A percentile compares a stretch with the other conserved stretches of the same genome.
These are phyloP conservation scores for Epinotia nisella DNA, from an alignment of 2,888 invertebrate genomes.

Conservation along the genomic window DNA sequence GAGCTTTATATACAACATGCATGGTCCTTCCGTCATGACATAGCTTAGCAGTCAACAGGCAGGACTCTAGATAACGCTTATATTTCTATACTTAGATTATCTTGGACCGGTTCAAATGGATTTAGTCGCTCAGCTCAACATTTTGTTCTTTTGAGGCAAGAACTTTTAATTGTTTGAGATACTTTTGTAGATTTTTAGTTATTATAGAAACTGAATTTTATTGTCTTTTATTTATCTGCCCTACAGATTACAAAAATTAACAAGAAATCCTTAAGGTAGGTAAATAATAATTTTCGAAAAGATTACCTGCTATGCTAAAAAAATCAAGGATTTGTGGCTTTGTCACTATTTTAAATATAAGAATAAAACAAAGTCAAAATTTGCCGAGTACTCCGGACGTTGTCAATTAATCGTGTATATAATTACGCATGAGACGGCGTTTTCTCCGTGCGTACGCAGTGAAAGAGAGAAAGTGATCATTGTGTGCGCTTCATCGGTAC, in stretches of 20 bases:
- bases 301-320: no score
- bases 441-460: slow-evolving; percentile 43
- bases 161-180: no score
- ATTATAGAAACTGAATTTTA: no score
- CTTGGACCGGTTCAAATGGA: neutral
- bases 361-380: no score
- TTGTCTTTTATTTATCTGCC: no score
- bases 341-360: no score
- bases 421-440: slow-evolving; percentile 19
- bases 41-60: slow-evolving; percentile 11
- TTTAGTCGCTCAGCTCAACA: neutral
- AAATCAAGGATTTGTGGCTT: no score
- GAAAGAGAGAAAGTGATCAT: slow-evolving; percentile 55
- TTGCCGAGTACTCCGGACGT: neutral
- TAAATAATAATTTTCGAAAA: no score
- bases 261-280: no score
- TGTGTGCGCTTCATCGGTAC: slow-evolving; percentile 48
- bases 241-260: no score
- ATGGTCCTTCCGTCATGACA: slow-evolving; percentile 49
- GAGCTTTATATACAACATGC: slow-evolving; percentile 22
- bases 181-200: no score
- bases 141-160: neutral
- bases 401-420: neutral
- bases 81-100: slow-evolving; percentile 16
- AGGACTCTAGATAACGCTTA: slow-evolving; percentile 37